Base-by-base conservation (phyloP, 1,140 invertebrate genomes). In the Trachymyrmex cornetzi region DNA sequence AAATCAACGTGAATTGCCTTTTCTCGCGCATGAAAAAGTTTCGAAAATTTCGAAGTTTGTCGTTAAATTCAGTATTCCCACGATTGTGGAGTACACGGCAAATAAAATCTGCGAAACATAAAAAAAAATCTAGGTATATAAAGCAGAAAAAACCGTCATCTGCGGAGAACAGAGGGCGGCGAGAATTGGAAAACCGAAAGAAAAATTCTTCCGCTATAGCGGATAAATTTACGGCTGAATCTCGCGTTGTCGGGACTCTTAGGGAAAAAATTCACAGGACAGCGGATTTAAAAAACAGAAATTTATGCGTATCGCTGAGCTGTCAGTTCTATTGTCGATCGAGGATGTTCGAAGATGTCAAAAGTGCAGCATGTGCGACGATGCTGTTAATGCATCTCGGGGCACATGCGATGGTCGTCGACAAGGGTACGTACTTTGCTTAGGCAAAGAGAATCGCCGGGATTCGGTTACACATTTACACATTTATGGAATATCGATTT, bases 401-500 rank as follows among this genome's bases (percentile, higher is more conserved):
- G 16, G n/a, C 30, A 50, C 63, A 30, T 38, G 34, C 57, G 24
- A 16, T 1, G 6, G 55, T 50, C 50, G 34, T 16, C 16, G 24
- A 22, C 16, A 38, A 81, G 77, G 75, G 71, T 63, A 55, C 30
- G 55, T 77, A 48, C 63, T 81, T 67, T 77, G 55, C 81, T 90
- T 86, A 81, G 57, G 67, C 59, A 85, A 87, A 79, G 81, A 74
- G 63, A 88, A 90, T 82, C 89, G 87, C 89, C 87, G 63, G 85
- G 80, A 93, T 93, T 91, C 90, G 88, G 88, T 92, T 92, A 93
- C 90, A 93, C 91, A 94, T 94, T 94, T 94, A 93, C 93, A 94
- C 93, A 93, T 94, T 94, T 94, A 94, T 94, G 93, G 93, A 94
- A 94, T 94, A 94, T 94, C 93, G 93, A 94, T 94, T 93, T 92